Evolutionary conservation across 2,888 invertebrate species (phyloP).

Genomic region (Zonitis immaculata): DNA sequence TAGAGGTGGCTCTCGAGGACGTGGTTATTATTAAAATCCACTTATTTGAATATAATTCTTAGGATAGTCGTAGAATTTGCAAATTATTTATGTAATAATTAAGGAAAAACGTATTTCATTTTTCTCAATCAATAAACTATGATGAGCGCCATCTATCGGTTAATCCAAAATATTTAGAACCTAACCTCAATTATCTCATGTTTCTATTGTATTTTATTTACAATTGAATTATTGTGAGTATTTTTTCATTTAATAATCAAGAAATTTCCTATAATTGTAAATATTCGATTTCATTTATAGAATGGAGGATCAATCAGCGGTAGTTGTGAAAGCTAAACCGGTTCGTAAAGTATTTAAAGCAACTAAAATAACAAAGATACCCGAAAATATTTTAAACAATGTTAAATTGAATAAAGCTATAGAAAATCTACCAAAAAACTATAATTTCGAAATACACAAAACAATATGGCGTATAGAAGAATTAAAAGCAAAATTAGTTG

Average conservation of each 20-base stretch:
- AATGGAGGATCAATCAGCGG: conserved; percentile 37
- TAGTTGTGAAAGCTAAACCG: conserved; percentile 75
- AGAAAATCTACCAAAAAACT: conserved; percentile 80
- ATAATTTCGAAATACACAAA: conserved; percentile 97
- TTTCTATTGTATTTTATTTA: no score
- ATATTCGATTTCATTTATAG: background rate
- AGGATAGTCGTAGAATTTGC: no score
- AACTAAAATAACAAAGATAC: conserved; percentile 73
- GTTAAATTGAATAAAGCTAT: conserved; percentile 67
- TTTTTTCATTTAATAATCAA: no score
- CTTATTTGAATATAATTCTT: no score
- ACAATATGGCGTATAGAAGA: conserved; percentile 94
- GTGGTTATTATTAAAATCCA: background rate
- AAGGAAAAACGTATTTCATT: no score
- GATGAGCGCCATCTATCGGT: no score
- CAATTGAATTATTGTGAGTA: no score
- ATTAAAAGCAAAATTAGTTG: conserved; percentile 79
- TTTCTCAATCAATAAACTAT: no score
- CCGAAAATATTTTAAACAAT: conserved; percentile 72
- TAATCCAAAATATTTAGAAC: no score
- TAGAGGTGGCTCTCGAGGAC: conserved; percentile 20
- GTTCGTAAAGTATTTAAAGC: conserved; percentile 76
- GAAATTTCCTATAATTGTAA: no score
- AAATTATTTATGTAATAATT: no score
- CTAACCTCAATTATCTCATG: no score